These are phyloP conservation scores for Eumacrocentrus americanus DNA, from an alignment of 2,888 invertebrate species.

Conservation along the genomic window DNA sequence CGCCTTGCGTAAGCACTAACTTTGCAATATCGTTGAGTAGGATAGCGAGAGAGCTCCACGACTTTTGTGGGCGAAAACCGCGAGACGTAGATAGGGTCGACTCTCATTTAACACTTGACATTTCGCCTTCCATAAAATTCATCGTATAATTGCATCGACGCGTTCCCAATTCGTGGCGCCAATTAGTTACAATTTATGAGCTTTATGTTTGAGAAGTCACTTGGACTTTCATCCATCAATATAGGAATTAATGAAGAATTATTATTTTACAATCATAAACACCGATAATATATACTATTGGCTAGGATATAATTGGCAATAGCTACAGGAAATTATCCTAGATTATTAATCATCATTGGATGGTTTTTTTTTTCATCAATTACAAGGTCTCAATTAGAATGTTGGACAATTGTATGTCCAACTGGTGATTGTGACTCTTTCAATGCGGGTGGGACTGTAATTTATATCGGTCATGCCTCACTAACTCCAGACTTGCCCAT, in stretches of 20 bases:
- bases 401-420: conserved; percentile 1
- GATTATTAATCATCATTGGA: no score
- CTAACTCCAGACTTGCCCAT: neutral
- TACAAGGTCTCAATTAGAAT: conserved; percentile 9
- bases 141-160: conserved; percentile 13
- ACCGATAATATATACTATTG: no score
- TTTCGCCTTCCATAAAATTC: neutral
- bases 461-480: conserved; percentile 22
- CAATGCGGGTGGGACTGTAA: conserved; percentile 14
- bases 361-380: neutral
- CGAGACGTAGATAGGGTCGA: neutral
- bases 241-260: no score
- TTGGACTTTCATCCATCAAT: neutral
- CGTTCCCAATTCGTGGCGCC: no score
- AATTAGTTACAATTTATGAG: no score
- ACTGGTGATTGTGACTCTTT: conserved; percentile 8
- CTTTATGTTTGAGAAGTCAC: neutral
- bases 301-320: no score
- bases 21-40: conserved; percentile 17
- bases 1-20: conserved; percentile 26
- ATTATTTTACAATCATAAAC: no score
- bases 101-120: conserved; percentile 10
- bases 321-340: no score
- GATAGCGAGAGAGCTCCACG: neutral
- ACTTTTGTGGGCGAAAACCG: conserved; percentile 23